Evolutionary conservation across 2,888 invertebrate species (phyloP), one percentile per base, ranked within the genome.

Genomic region (Synanthedon tipuliformis): DNA sequence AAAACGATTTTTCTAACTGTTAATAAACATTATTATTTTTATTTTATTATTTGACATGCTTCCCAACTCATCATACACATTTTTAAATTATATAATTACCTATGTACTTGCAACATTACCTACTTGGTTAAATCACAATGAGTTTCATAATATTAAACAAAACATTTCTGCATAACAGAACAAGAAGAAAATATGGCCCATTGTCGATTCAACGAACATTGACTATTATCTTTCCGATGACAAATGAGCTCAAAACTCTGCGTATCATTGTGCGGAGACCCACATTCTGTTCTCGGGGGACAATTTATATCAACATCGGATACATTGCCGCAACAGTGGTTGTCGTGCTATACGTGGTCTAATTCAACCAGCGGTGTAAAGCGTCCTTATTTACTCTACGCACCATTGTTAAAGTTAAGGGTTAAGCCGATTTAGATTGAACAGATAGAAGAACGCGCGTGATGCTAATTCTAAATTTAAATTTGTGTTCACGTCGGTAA

Each of bases 381-480:
- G 57, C 57, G 56, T 55, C 53, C 51, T 57, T 52, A 57, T 59
- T 58, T 55, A 56, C 60, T 61, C 60, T 57, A 58, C 54, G 57
- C 55, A 51, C 59, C 59, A 61, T 65, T 61, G 61, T 65, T 63
- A 57, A 61, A 66, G 68, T 69, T 62, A 66, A 73, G 72, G 71
- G 66, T 69, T 78, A 81, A 81, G 79, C 81, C 79, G 82, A 80
- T 83, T 82, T 79, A 82, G 83, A 82, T 82, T 66, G 64, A 59
- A 62, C 66, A 62, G 82, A 81, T 81, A 78, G 68, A 72, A 62
- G 65, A 64, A 64, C 69, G 69, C 62, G 66, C 70, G 65, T 72
- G 76, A 81, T 76, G 76, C 77, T 80, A 76, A 81, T 79, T 81
- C 75, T 67, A 78, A 77, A 77, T 77, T 73, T 69, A 70, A 76